phyloP scores from a whole-genome alignment of 2,113 vertebrate genomes.

The Microcebus tavaratra region DNA sequence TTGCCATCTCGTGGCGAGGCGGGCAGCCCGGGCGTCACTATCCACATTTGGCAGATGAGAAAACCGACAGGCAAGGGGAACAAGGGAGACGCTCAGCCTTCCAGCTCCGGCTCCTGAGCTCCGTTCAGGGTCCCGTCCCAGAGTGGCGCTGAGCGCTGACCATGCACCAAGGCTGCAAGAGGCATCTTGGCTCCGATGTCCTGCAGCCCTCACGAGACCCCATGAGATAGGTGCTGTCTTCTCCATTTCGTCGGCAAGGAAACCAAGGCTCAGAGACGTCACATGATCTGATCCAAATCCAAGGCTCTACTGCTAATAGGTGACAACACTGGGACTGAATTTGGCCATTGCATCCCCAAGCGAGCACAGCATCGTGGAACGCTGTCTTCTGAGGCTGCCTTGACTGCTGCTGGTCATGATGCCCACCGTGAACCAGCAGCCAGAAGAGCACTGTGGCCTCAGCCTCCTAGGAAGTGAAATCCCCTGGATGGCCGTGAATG shows the following conservation, averaged over 20 bases:
- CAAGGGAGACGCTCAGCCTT: background rate
- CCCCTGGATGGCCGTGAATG: background rate
- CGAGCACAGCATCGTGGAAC: background rate
- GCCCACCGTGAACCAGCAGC: background rate
- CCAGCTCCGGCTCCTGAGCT: background rate
- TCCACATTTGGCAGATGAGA: background rate
- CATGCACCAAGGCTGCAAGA: accelerated
- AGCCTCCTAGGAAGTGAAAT: background rate
- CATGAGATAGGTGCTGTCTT: background rate
- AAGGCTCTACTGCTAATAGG: background rate
- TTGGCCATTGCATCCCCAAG: background rate
- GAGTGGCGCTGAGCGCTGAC: accelerated
- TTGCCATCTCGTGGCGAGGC: background rate
- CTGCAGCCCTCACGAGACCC: background rate
- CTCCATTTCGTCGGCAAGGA: background rate
- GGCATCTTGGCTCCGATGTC: background rate
- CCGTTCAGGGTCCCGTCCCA: background rate
- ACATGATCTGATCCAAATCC: background rate
- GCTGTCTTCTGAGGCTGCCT: background rate
- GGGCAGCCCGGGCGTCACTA: background rate
- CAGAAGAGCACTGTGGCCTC: background rate
- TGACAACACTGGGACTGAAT: background rate
- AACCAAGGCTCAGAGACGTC: background rate
- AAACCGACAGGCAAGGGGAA: background rate
- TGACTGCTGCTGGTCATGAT: background rate